phyloP scores from a whole-genome alignment of 2,113 vertebrate genomes.

The Peromyscus polionotus region DNA sequence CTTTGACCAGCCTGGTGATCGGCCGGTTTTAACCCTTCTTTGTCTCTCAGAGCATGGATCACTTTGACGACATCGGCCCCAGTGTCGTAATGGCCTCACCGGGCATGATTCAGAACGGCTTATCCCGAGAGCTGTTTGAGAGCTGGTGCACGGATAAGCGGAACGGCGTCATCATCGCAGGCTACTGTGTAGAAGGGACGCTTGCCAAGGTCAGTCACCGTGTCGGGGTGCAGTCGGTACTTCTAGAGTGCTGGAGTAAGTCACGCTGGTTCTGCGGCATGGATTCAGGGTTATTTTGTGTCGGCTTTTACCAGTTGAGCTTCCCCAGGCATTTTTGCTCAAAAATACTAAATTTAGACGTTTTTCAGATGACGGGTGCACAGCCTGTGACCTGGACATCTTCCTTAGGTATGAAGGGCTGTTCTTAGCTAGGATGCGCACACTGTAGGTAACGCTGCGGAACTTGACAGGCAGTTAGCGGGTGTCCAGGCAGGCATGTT shows the following conservation, averaged over 20 bases:
- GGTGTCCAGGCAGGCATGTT: neutral
- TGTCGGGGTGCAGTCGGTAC: neutral
- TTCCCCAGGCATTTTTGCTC: neutral
- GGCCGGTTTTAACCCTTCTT: neutral
- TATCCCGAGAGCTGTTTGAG: conserved; percentile 98
- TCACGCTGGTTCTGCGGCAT: neutral
- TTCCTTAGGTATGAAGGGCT: too few relatives aligned
- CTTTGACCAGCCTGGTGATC: neutral
- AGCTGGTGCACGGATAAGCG: conserved; percentile 99
- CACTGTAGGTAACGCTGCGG: neutral
- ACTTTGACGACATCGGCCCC: conserved; percentile 99
- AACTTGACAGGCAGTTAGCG: neutral
- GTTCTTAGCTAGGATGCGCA: neutral
- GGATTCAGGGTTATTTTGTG: neutral
- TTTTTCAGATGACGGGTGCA: neutral
- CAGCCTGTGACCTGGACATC: neutral
- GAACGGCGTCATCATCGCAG: conserved; percentile 98
- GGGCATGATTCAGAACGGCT: conserved; percentile 99
- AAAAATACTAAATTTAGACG: neutral
- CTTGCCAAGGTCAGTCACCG: conserved; percentile 94
- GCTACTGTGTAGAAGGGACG: conserved; percentile 98
- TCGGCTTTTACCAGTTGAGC: neutral
- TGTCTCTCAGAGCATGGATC: conserved; percentile 95
- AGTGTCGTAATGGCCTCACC: conserved; percentile 99
- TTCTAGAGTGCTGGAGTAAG: neutral